Evolutionary conservation across 1,140 invertebrate species (phyloP).

Genomic region (Zaprionus nigranus): DNA sequence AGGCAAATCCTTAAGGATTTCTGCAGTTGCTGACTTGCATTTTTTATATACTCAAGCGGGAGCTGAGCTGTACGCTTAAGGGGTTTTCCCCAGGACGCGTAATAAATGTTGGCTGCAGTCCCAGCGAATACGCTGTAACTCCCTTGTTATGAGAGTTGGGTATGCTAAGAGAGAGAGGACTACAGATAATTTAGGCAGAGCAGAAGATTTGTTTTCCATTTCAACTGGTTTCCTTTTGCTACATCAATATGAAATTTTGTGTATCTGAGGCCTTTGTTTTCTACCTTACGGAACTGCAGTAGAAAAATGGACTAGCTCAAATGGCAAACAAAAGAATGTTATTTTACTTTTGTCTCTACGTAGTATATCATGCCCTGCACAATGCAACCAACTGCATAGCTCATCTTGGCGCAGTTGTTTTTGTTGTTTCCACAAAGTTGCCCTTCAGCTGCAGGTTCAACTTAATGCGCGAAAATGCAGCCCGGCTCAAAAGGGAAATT

Average conservation of each 20-base stretch:
- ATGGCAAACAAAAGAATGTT: not conserved
- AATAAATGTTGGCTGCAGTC: conserved; percentile 63
- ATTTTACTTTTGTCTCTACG: not conserved
- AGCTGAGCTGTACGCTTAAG: conserved; percentile 4
- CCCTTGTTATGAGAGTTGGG: not conserved
- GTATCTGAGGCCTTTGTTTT: not conserved
- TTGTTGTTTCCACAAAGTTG: conserved; percentile 25
- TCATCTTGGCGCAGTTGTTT: not conserved
- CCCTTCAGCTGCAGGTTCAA: not conserved
- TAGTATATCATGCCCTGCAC: not conserved
- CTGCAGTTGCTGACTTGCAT: conserved; percentile 70
- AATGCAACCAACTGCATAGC: not conserved
- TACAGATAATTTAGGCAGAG: not conserved
- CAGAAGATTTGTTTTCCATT: not conserved
- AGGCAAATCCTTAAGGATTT: conserved; percentile 72
- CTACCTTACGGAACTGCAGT: not conserved
- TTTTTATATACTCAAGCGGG: conserved; percentile 39
- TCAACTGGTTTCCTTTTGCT: not conserved
- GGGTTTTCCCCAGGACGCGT: conserved; percentile 28
- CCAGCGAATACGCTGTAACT: conserved; percentile 22
- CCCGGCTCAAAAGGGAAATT: conserved; percentile 49
- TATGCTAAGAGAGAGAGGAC: not conserved
- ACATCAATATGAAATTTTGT: not conserved
- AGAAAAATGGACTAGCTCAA: not conserved
- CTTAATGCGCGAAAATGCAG: conserved; percentile 49